phyloP scores from a whole-genome alignment of 2,113 vertebrate genomes.

The Tyrannus savana region DNA sequence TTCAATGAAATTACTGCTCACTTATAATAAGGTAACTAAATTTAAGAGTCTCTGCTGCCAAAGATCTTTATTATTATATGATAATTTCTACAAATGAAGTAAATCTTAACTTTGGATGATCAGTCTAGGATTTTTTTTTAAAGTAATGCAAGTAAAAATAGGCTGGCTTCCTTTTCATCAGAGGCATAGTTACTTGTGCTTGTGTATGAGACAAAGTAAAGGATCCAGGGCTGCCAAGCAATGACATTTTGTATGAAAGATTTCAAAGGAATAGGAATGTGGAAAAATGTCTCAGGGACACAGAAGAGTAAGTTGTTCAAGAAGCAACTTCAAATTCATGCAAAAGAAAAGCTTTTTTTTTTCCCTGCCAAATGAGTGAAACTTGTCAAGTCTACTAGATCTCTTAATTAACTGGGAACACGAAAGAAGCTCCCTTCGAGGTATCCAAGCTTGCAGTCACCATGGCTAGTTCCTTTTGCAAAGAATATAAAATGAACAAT shows the following conservation, averaged over 20 bases:
- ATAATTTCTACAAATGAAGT: neutral
- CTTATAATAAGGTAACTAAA: neutral
- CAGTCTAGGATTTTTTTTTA: neutral
- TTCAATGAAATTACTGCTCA: neutral
- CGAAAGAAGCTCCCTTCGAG: constrained; percentile 12
- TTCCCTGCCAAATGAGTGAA: constrained; percentile 7
- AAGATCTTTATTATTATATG: neutral
- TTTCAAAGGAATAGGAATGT: neutral
- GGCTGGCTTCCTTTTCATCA: neutral
- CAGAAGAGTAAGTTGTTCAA: constrained; percentile 23
- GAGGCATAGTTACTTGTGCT: neutral
- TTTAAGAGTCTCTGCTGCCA: neutral
- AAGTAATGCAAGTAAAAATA: neutral
- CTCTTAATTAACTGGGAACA: constrained; percentile 35
- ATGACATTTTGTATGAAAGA: neutral
- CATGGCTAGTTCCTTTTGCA: neutral
- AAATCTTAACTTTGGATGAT: neutral
- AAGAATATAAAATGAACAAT: constrained; percentile 16
- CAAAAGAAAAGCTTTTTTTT: constrained; percentile 10
- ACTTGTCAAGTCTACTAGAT: constrained; percentile 29
- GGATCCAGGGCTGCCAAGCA: neutral
- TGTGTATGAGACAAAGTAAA: neutral
- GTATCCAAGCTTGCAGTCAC: neutral
- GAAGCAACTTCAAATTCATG: constrained; percentile 38
- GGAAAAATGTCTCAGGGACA: constrained; percentile 14